phyloP scores from a whole-genome alignment of 2,797 vertebrate genomes.

The Diplodus puntazzo region DNA sequence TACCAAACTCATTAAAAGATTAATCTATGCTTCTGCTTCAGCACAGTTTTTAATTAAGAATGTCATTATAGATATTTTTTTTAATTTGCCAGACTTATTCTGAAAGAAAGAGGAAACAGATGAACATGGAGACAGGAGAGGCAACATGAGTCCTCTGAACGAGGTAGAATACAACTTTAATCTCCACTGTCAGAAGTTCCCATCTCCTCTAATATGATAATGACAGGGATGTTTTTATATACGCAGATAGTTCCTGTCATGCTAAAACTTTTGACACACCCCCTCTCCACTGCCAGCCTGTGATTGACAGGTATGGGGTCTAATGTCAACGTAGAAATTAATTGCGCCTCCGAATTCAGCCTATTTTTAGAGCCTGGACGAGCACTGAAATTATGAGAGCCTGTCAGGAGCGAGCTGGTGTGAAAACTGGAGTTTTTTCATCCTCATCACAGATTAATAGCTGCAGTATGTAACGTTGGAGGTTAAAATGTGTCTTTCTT shows the following conservation, averaged over 20 bases:
- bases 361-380: constrained; percentile 43
- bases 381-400: constrained; percentile 37
- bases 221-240: constrained; percentile 20
- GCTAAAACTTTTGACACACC: constrained; percentile 1
- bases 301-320: constrained; percentile 45
- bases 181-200: constrained; percentile 19
- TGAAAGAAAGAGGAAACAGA: not conserved
- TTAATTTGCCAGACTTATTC: not conserved
- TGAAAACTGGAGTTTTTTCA: constrained; percentile 13
- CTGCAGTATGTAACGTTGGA: not conserved
- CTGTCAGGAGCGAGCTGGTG: constrained; percentile 21
- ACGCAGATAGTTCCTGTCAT: constrained; percentile 17
- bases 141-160: not conserved
- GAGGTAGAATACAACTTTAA: not conserved
- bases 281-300: not conserved
- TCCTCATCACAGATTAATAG: constrained; percentile 13
- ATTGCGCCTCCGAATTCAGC: constrained; percentile 18
- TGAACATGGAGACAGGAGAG: not conserved
- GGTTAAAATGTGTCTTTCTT: constrained; percentile 1
- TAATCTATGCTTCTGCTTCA: not conserved
- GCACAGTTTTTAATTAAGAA: not conserved
- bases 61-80: not conserved
- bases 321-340: constrained; percentile 21
- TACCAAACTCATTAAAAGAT: not conserved
- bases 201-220: constrained; percentile 1